These are phyloP conservation scores for Artemisiospiza belli DNA, from an alignment of 2,113 vertebrate species.

Conservation along the genomic window DNA sequence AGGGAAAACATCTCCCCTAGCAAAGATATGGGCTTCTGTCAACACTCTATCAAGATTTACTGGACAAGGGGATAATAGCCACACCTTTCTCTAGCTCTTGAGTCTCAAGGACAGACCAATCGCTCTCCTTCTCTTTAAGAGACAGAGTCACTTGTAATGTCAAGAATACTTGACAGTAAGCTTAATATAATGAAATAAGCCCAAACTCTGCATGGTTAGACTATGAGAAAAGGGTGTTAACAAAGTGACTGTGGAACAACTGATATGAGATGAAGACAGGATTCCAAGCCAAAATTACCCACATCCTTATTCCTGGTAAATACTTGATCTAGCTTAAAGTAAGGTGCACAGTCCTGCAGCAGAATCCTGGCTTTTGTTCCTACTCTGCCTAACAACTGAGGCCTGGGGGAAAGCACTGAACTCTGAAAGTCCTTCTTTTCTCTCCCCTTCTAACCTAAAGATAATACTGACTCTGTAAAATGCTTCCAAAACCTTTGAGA, in stretches of 20 bases:
- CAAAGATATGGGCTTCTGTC: background rate
- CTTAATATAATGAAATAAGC: slow-evolving; percentile 8
- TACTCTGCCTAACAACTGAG: background rate
- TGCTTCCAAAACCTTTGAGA: background rate
- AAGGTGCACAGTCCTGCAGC: background rate
- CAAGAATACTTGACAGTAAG: background rate
- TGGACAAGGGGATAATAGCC: slow-evolving; percentile 11
- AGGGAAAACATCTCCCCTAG: background rate
- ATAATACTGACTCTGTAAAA: background rate
- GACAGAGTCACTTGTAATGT: background rate
- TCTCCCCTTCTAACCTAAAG: background rate
- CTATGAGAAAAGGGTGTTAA: background rate
- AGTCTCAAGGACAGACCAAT: slow-evolving; percentile 15
- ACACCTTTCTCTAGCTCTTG: background rate
- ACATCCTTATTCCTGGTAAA: background rate
- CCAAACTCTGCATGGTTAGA: background rate
- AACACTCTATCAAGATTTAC: background rate
- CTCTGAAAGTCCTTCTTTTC: background rate
- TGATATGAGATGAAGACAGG: background rate
- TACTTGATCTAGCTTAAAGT: background rate
- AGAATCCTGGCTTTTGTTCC: background rate
- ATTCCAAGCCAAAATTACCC: background rate
- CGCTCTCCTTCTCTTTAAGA: background rate
- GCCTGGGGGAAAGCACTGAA: background rate
- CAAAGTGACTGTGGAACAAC: background rate